Base-by-base conservation (phyloP, 2,888 invertebrate genomes). In the Rapana venosa region DNA sequence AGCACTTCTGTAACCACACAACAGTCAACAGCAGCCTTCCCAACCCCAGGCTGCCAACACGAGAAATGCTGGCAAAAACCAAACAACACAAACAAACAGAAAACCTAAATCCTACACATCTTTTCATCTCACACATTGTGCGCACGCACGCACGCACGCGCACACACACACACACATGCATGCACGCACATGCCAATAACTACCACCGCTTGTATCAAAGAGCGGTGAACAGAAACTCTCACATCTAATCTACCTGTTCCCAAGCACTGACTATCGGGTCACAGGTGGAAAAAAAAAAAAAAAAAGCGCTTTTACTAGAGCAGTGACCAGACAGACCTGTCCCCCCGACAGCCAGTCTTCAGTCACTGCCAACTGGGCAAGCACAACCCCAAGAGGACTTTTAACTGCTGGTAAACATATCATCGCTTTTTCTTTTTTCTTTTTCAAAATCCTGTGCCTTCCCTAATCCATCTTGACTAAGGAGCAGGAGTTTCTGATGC, bases 401-500 rank as follows among this genome's bases (percentile, higher is more conserved):
- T 79, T 13, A 35, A 79, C 79, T 79, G 32, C 32, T n/a, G 35
- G 79, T 35, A 79, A 20, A 83, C 81, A 83, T 22, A 47, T 83
- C 47, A 83, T 81, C 47, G 36, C 47, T 47, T 79, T 35, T 22
- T n/a, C n/a, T n/a, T 74, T 74, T 32, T 79, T 32, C 17, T 26
- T 15, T 20, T 32, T 79, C 77, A 20, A 83, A 83, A 47, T 79
- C 79, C 79, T 15, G 79, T 79, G 30, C 35, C 79, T 35, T 35
- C 15, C 79, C 79, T 35, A 79, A 79, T 35, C 79, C 35, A 32
- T 35, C 79, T 79, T 35, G 35, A 79, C 79, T 79, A 32, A 35
- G 35, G 32, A 13, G 11, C 79, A 30, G 15, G 36, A 83, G 81
- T 83, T 83, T 83, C 81, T 83, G 81, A 83, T 83, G 36, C 81